Conservation (phyloP, 1,140 invertebrate species). For the Drosophila tropicalis region DNA sequence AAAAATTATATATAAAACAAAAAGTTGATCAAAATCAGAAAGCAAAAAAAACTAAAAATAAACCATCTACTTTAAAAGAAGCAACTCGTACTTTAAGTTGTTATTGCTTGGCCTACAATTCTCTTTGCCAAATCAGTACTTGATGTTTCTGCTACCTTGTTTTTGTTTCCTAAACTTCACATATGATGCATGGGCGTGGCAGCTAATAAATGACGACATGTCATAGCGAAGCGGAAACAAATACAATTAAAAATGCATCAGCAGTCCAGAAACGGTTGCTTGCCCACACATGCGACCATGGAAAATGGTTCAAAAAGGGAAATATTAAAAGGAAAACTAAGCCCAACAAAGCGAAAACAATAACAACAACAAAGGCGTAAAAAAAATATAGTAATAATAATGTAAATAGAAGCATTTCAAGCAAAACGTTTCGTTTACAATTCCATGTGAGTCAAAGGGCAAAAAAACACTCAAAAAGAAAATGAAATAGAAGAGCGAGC, state of each 20-base stretch:
- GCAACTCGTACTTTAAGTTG: no score
- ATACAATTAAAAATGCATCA: constrained; percentile 81
- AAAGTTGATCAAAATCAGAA: not conserved
- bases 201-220: constrained; percentile 71
- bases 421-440: constrained; percentile 21
- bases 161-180: no score
- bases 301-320: constrained; percentile 6
- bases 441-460: constrained; percentile 13
- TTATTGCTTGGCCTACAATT: no score
- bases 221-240: constrained; percentile 73
- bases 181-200: constrained; percentile 13
- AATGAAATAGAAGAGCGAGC: not conserved
- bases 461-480: not conserved
- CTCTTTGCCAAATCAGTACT: no score
- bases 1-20: not conserved
- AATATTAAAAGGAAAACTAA: not conserved
- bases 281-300: constrained; percentile 23
- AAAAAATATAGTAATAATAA: not conserved
- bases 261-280: constrained; percentile 38
- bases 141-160: no score
- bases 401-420: constrained; percentile 12
- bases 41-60: not conserved
- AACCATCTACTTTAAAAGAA: not conserved
- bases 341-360: constrained; percentile 25
- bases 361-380: not conserved